phyloP scores from a whole-genome alignment of 2,797 vertebrate genomes.

The Tangara arthus region DNA sequence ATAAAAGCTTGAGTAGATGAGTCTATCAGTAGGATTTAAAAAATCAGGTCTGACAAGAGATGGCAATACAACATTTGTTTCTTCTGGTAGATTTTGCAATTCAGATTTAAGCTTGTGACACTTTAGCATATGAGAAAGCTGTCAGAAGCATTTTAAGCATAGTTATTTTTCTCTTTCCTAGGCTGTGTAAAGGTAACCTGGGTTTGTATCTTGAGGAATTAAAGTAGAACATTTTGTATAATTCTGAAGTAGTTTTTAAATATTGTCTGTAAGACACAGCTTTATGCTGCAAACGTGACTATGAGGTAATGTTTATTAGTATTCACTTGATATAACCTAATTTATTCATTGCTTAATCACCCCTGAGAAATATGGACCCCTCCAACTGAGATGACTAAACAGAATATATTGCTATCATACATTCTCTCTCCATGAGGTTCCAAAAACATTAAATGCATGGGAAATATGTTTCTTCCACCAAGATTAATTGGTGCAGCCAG shows the following conservation, averaged over 20 bases:
- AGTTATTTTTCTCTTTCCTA: slow-evolving; percentile 42
- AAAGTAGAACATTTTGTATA: background rate
- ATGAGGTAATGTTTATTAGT: background rate
- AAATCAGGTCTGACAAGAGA: slow-evolving; percentile 37
- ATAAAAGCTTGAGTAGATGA: background rate
- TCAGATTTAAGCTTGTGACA: slow-evolving; percentile 62
- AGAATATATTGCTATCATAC: background rate
- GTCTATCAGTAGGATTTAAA: slow-evolving; percentile 13
- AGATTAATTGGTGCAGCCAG: slow-evolving; percentile 34
- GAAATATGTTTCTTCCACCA: slow-evolving; percentile 9
- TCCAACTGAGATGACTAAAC: slow-evolving; percentile 19
- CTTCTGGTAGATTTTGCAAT: slow-evolving; percentile 59
- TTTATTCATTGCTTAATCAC: slow-evolving; percentile 36
- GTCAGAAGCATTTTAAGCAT: slow-evolving; percentile 42
- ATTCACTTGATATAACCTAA: background rate
- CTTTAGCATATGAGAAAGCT: slow-evolving; percentile 34
- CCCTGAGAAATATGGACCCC: background rate
- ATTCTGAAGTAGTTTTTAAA: slow-evolving; percentile 5
- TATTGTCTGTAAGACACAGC: background rate
- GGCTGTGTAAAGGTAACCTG: background rate
- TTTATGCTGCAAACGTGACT: background rate
- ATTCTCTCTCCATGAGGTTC: background rate
- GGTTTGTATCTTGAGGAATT: background rate
- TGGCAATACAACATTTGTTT: slow-evolving; percentile 48
- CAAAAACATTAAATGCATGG: background rate